Conservation (phyloP, 2,113 vertebrate genomes). For the Myrmecobius fasciatus region DNA sequence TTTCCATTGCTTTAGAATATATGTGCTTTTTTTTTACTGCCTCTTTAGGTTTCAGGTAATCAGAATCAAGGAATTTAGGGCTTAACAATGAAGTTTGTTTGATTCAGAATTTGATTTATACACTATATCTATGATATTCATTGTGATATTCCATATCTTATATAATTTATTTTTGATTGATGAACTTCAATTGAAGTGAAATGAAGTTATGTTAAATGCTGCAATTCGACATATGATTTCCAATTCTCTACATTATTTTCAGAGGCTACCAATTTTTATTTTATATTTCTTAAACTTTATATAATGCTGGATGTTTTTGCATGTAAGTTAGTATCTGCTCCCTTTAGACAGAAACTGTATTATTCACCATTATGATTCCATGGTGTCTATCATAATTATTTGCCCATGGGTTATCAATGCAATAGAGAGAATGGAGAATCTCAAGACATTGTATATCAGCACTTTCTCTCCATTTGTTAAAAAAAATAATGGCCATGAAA, state of each 20-base stretch:
- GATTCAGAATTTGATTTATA: neutral
- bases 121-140: constrained; percentile 1
- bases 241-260: neutral
- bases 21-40: neutral
- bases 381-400: no score
- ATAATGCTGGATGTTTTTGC: neutral
- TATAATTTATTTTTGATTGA: neutral
- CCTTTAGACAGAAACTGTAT: neutral
- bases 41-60: neutral
- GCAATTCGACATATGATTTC: neutral
- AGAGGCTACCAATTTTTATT: neutral
- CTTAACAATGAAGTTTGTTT: neutral
- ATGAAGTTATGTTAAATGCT: neutral
- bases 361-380: no score
- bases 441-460: no score
- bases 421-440: no score
- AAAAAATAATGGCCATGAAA: no score
- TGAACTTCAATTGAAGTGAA: neutral
- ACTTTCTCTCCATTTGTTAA: no score
- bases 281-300: neutral
- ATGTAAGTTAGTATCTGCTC: neutral
- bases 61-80: neutral
- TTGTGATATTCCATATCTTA: constrained; percentile 18
- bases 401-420: no score
- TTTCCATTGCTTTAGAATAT: neutral